A percentile compares a stretch with the other conserved stretches of the same genome.
These are phyloP conservation scores for Stylophora pistillata DNA, from an alignment of 64 coral and sea anemone genomes.

Conservation along the genomic window DNA sequence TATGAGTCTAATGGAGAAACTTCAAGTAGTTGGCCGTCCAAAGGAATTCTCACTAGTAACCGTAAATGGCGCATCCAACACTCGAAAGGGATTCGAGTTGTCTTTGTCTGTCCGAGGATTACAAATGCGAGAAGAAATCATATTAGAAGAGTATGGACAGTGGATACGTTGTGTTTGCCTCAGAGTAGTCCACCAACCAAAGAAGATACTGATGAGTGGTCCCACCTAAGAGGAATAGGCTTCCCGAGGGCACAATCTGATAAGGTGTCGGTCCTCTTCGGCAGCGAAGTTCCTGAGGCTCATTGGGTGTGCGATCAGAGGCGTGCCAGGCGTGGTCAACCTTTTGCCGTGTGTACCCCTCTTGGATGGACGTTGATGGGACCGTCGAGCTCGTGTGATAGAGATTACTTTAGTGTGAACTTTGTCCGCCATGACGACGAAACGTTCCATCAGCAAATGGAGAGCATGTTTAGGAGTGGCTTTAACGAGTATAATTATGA, in stretches of 20 bases:
- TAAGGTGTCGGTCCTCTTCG: conserved; percentile 36
- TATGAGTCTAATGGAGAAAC: conserved; percentile 18
- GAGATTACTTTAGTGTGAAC: conserved; percentile 8
- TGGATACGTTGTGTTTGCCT: conserved; percentile 44
- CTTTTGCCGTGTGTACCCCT: conserved; percentile 53
- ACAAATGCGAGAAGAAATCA: conserved; percentile 15
- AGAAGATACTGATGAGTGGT: conserved; percentile 17
- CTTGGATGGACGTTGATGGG: conserved; percentile 68
- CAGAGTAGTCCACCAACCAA: not conserved
- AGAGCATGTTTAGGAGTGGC: not conserved
- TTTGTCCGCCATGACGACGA: not conserved
- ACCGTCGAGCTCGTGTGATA: not conserved
- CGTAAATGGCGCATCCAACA: not conserved
- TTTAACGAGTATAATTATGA: not conserved
- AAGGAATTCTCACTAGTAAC: conserved; percentile 17
- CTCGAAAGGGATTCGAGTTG: conserved; percentile 13
- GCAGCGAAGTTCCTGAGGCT: conserved; percentile 62
- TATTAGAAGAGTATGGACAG: conserved; percentile 39
- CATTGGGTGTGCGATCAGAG: conserved; percentile 64
- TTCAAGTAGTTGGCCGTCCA: conserved; percentile 24
- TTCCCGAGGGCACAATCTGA: conserved; percentile 24
- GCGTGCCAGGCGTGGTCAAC: conserved; percentile 40
- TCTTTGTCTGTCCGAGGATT: conserved; percentile 27
- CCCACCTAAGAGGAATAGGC: conserved; percentile 39
- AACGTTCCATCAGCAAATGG: not conserved